Evolutionary conservation across 2,797 vertebrate species (phyloP).

Genomic region (Taenioides sp.): DNA sequence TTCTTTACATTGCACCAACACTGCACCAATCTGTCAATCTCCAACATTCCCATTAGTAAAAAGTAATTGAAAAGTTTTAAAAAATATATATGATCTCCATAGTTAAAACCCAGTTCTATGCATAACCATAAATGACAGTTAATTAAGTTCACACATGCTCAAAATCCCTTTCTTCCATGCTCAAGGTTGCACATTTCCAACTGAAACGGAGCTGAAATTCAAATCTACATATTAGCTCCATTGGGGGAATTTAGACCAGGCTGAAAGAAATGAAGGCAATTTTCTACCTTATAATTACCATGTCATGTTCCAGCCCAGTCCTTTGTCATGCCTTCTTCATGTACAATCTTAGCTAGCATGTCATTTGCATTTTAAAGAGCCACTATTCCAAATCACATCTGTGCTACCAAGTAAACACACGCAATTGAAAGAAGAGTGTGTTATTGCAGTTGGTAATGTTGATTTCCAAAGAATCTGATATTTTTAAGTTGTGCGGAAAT

Average conservation of each 20-base stretch:
- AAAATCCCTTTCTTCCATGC: not conserved
- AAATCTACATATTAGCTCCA: not conserved
- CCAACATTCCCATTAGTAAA: no score
- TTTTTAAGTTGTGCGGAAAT: not conserved
- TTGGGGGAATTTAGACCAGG: not conserved
- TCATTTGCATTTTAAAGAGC: slow-evolving; percentile 17
- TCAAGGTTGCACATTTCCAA: slow-evolving; percentile 1
- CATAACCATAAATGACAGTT: slow-evolving; percentile 1
- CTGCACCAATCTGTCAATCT: no score
- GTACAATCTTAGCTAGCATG: not conserved
- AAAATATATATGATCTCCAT: not conserved
- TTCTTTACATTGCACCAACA: no score
- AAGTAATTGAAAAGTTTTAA: no score
- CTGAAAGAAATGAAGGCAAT: slow-evolving; percentile 10
- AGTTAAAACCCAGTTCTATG: not conserved
- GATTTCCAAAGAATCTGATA: not conserved
- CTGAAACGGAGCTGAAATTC: not conserved
- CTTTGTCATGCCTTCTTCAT: slow-evolving; percentile 18
- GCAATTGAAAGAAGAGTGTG: not conserved
- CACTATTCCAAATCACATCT: slow-evolving; percentile 13
- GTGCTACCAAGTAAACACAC: not conserved
- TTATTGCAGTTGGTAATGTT: not conserved
- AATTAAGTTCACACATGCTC: slow-evolving; percentile 1
- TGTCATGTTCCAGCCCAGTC: slow-evolving; percentile 12
- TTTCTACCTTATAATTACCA: slow-evolving; percentile 21